Percentiles rank a stretch among this genome's conserved stretches.
phyloP scores from a whole-genome alignment of 1,140 invertebrate species.

The Laupala kohalensis region DNA sequence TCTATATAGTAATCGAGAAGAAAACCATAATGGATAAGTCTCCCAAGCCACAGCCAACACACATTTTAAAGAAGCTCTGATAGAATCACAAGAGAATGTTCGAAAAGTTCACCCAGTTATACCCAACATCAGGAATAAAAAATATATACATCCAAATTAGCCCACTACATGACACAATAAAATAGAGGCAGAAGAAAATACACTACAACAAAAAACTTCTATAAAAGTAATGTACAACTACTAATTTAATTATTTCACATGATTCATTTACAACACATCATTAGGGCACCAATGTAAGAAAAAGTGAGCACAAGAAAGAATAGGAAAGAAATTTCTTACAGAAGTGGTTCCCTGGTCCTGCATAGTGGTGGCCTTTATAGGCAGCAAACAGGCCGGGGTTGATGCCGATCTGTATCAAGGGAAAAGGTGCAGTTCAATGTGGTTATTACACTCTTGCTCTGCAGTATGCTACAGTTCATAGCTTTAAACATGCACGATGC shows the following conservation, averaged over 20 bases:
- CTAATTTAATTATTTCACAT: background rate
- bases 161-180: background rate
- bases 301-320: background rate
- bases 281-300: background rate
- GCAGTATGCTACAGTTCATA: background rate
- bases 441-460: background rate
- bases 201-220: background rate
- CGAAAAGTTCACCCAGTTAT: background rate
- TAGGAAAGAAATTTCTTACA: slow-evolving; percentile 45
- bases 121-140: background rate
- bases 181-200: background rate
- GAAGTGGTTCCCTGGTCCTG: slow-evolving; percentile 95
- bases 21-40: too few species aligned
- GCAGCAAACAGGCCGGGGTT: slow-evolving; percentile 94
- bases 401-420: slow-evolving; percentile 72
- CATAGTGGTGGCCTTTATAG: slow-evolving; percentile 96
- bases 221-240: background rate
- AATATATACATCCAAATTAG: background rate
- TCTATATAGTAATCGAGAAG: too few species aligned
- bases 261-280: background rate
- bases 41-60: too few species aligned
- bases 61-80: background rate
- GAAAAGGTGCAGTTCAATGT: slow-evolving; percentile 4
- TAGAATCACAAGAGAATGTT: background rate
- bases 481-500: background rate